Conservation (phyloP, 53 echinoderm and acorn worm genomes). For the Patiria pectinifera region DNA sequence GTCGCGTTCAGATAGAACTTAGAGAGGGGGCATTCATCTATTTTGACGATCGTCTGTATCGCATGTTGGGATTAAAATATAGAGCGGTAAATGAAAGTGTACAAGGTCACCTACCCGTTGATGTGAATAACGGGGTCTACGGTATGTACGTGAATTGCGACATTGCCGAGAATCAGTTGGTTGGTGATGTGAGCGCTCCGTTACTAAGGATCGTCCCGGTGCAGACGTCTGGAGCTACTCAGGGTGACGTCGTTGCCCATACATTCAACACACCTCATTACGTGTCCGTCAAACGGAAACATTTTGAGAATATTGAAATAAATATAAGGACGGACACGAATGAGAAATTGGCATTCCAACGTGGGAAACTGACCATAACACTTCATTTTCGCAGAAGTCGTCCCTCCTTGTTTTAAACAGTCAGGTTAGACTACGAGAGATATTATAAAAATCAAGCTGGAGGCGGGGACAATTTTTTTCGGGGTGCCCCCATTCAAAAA, state of each 20-base stretch:
- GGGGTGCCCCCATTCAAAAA: no score
- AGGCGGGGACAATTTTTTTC: constrained; percentile 34
- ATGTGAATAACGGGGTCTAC: constrained; percentile 63
- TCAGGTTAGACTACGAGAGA: constrained; percentile 12
- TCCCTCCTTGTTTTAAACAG: constrained; percentile 12
- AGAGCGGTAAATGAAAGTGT: constrained; percentile 1
- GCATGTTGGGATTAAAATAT: no score
- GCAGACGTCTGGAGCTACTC: no score
- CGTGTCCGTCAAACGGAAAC: no score
- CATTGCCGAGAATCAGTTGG: constrained; percentile 23
- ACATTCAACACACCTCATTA: constrained; percentile 52
- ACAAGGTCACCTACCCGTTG: constrained; percentile 37
- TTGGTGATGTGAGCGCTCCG: no score
- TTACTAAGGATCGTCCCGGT: background rate
- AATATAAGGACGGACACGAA: no score
- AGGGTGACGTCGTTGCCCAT: constrained; percentile 54
- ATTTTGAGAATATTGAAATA: no score
- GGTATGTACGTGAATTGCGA: constrained; percentile 75
- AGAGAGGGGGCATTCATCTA: constrained; percentile 28
- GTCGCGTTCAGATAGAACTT: background rate
- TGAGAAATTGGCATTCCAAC: no score
- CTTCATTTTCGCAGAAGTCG: constrained; percentile 51
- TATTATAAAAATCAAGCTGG: no score
- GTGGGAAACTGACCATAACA: no score
- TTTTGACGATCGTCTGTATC: constrained; percentile 2